phyloP scores from a whole-genome alignment of 2,888 invertebrate species.

The Sinotaia quadrata region DNA sequence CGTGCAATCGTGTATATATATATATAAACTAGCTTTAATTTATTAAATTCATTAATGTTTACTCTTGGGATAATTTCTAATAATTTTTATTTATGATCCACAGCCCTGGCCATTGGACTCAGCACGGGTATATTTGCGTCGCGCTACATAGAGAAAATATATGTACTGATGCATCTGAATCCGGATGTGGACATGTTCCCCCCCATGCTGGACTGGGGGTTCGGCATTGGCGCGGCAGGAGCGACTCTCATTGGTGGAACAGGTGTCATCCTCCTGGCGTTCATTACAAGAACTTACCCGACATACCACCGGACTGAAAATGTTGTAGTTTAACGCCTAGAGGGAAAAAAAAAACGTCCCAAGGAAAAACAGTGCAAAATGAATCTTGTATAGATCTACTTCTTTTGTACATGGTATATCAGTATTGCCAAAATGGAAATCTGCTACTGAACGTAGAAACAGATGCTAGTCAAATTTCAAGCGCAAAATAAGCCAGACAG shows the following conservation, averaged over 20 bases:
- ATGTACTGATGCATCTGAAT: not conserved
- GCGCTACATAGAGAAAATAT: not conserved
- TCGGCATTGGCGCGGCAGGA: constrained; percentile 15
- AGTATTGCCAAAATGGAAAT: too few relatives aligned
- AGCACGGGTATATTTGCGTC: constrained; percentile 18
- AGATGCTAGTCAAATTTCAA: too few relatives aligned
- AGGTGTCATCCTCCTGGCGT: constrained; percentile 14
- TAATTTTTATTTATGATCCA: not conserved
- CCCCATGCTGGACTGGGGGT: constrained; percentile 10
- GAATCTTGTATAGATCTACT: too few relatives aligned
- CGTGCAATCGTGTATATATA: not conserved
- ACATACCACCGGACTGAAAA: constrained; percentile 17
- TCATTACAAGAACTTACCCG: constrained; percentile 24
- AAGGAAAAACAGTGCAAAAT: too few relatives aligned
- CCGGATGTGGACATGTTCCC: not conserved
- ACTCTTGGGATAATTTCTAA: not conserved
- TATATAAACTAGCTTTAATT: not conserved
- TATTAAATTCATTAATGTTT: not conserved
- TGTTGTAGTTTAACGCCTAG: constrained; percentile 10
- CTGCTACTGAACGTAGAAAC: too few relatives aligned
- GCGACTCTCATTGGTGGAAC: constrained; percentile 10
- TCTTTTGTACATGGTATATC: too few relatives aligned
- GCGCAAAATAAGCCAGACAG: too few relatives aligned
- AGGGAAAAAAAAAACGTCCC: too few relatives aligned
- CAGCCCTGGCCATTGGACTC: constrained; percentile 18